Evolutionary conservation across 1,140 invertebrate genomes (phyloP), one percentile per base, ranked within the genome.

Genomic region (Eueides isabella): DNA sequence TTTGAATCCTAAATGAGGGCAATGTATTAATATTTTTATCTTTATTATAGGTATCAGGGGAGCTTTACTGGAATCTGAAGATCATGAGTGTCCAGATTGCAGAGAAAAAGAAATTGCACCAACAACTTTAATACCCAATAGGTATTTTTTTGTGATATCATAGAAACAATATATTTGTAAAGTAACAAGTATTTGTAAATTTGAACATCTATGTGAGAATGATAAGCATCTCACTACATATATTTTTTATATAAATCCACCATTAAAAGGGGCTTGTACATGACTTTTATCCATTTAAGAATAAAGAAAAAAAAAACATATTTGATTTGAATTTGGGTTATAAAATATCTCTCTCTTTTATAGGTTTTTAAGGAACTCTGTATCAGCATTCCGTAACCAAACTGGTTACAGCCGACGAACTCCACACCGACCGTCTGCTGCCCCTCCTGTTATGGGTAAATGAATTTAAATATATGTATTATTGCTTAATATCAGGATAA

Each of bases 41-140:
- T 69, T 75, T 66, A 19, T 82, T 80, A 67, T 33, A 98, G 97
- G 97, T 95, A 97, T 99, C 67, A 95, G 98, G 71, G 97, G 96
- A 71, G 96, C 96, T 67, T 92, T 99, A 19, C 85, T 99, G 55
- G 98, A 99, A 85, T 98, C 98, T 1, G 98, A 99, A 83, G 97
- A 98, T 71, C 97, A 98, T 79, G 96, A 98, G 85, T 99, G 98
- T 93, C 98, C 98, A 9, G 96, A 97, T 84, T 99, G 98, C 90
- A 96, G 97, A 55, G 97, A 98, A 88, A 97, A 97, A 82, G 97
- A 98, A 85, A 97, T 99, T 66, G 98, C 97, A 0, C 98, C 98
- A 0, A 97, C 97, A 67, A 98, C 97, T 5, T 94, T 99, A 14
- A 98, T 99, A 77, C 98, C 98, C 0, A 99, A 99, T 89, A 90